phyloP scores from a whole-genome alignment of 2,797 vertebrate species.

The Nothura maculosa region DNA sequence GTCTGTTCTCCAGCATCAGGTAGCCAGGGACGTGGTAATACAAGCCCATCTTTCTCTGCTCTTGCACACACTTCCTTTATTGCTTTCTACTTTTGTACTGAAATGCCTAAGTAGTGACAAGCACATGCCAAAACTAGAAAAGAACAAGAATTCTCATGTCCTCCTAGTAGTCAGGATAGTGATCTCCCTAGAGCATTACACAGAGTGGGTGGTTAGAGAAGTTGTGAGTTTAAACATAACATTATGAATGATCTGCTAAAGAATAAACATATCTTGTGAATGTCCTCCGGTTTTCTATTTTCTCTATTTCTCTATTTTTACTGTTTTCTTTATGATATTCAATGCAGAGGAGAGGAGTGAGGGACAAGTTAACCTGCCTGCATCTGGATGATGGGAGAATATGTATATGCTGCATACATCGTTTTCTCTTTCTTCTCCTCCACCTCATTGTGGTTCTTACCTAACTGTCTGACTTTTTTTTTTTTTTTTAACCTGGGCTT shows the following conservation, averaged over 20 bases:
- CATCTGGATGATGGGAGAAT: not conserved
- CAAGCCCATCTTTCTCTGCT: not conserved
- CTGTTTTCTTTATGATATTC: not conserved
- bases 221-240: not conserved
- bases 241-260: not conserved
- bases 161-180: not conserved
- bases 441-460: not conserved
- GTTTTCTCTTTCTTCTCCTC: not conserved
- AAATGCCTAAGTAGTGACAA: not conserved
- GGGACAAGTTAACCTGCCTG: not conserved
- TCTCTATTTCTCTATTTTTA: too few species aligned
- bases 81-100: not conserved
- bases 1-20: not conserved
- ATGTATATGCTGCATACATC: not conserved
- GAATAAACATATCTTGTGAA: not conserved
- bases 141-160: not conserved
- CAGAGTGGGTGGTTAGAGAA: not conserved
- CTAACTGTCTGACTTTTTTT: not conserved
- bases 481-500: not conserved
- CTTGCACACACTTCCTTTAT: not conserved
- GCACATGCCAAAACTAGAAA: not conserved
- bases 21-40: not conserved
- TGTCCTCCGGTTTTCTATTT: not conserved
- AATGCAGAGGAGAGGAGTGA: rapidly evolving
- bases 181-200: not conserved